phyloP scores from a whole-genome alignment of 2,113 vertebrate species.

The Carassius carassius region DNA sequence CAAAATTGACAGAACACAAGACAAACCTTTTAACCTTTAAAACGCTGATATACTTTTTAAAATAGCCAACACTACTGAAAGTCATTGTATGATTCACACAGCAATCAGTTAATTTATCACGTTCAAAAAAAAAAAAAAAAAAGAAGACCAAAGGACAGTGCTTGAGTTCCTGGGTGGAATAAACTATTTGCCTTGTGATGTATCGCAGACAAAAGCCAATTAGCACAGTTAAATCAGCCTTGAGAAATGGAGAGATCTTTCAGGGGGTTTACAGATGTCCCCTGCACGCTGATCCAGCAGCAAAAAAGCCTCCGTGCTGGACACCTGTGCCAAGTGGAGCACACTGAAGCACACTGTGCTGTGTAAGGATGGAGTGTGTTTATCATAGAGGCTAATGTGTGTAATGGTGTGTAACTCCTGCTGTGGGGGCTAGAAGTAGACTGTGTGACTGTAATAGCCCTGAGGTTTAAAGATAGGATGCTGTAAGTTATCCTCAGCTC shows the following conservation, averaged over 20 bases:
- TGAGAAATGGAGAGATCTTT: slow-evolving; percentile 20
- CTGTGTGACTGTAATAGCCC: slow-evolving; percentile 13
- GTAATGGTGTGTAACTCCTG: too few species aligned
- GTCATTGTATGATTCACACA: background rate
- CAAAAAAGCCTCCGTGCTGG: too few species aligned
- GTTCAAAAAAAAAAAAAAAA: background rate
- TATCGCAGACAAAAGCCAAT: slow-evolving; percentile 27
- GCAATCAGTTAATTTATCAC: background rate
- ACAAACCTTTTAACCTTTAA: too few species aligned
- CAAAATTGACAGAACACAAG: too few species aligned
- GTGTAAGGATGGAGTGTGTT: too few species aligned
- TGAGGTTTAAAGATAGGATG: slow-evolving; percentile 14
- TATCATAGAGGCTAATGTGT: too few species aligned
- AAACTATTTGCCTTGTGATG: background rate
- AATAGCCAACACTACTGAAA: background rate
- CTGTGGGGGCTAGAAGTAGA: background rate
- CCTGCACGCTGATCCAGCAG: too few species aligned
- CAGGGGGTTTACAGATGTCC: slow-evolving; percentile 25
- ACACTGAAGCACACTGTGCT: too few species aligned
- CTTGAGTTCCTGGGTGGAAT: background rate
- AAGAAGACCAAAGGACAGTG: background rate
- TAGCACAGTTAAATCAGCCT: slow-evolving; percentile 42
- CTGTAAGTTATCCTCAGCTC: slow-evolving; percentile 11
- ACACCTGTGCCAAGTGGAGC: too few species aligned
- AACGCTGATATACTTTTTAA: too few species aligned